Conservation (phyloP, 2,113 vertebrate species). For the Phodopus roborovskii region DNA sequence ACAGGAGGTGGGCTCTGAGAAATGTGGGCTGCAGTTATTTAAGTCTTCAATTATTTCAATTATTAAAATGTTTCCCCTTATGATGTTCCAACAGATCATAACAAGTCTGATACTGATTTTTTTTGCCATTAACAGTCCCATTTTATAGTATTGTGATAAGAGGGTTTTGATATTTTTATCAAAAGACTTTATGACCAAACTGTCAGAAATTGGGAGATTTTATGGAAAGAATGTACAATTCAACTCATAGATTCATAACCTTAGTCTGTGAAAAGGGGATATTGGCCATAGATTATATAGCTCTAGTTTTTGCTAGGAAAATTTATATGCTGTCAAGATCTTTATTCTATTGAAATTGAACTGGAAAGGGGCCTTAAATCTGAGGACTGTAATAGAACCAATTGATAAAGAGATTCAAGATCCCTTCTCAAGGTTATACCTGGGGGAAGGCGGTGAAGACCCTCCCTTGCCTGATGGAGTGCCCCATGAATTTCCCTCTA, state of each 20-base stretch:
- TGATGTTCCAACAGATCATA: conserved; percentile 58
- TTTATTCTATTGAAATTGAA: conserved; percentile 77
- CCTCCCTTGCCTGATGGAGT: too few species aligned
- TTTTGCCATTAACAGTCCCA: conserved; percentile 51
- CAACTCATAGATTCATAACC: conserved; percentile 59
- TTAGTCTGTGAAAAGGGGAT: conserved; percentile 60
- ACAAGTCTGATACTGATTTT: conserved; percentile 20
- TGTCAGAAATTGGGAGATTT: conserved; percentile 67
- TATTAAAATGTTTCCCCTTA: conserved; percentile 44
- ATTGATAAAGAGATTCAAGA: conserved; percentile 67
- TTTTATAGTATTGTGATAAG: conserved; percentile 58
- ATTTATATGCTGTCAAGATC: conserved; percentile 73
- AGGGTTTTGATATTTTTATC: conserved; percentile 74
- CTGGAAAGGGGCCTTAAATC: conserved; percentile 67
- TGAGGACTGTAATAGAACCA: conserved; percentile 47
- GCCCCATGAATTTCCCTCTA: not conserved
- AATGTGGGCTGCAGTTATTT: conserved; percentile 61
- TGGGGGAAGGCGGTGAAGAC: not conserved
- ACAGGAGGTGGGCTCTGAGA: conserved; percentile 45
- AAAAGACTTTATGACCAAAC: conserved; percentile 75
- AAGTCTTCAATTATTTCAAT: not conserved
- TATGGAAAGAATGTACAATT: conserved; percentile 56
- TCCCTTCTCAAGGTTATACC: conserved; percentile 49
- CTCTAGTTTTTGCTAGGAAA: conserved; percentile 71
- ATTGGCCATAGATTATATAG: conserved; percentile 57